Conservation (phyloP, 2,113 vertebrate genomes). For the Serinus canaria region DNA sequence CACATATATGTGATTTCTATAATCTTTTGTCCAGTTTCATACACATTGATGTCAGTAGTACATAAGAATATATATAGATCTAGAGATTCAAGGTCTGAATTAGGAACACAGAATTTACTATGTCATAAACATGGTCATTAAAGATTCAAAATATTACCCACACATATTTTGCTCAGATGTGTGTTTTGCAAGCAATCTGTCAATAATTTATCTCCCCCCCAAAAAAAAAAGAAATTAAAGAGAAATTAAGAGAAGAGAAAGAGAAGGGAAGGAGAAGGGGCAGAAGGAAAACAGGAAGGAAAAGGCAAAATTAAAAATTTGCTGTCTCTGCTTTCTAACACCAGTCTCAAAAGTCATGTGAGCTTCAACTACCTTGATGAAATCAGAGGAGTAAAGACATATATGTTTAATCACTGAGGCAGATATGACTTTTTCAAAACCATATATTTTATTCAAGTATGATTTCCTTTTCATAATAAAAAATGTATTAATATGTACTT, state of each 20-base stretch:
- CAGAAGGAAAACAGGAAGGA: background rate
- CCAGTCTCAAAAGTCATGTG: background rate
- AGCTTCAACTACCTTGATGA: conserved; percentile 9
- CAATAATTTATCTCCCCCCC: background rate
- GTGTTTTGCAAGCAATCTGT: background rate
- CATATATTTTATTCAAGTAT: conserved; percentile 87
- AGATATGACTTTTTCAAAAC: conserved; percentile 72
- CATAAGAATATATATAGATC: background rate
- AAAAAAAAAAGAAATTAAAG: background rate
- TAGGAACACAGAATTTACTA: background rate
- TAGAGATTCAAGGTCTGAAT: background rate
- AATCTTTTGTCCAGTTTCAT: background rate
- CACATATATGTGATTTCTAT: background rate
- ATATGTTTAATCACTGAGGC: conserved; percentile 43
- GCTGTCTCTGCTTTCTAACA: background rate
- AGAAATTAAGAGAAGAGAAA: background rate
- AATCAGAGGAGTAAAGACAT: conserved; percentile 47
- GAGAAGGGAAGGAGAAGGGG: background rate
- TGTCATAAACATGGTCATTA: background rate
- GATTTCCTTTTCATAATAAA: conserved; percentile 84
- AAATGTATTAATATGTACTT: conserved; percentile 80
- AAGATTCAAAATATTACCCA: background rate
- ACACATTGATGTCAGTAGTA: background rate
- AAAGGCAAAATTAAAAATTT: background rate
- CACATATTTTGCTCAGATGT: background rate